Evolutionary conservation across 2,113 vertebrate species (phyloP).

Genomic region (Pristiophorus japonicus): DNA sequence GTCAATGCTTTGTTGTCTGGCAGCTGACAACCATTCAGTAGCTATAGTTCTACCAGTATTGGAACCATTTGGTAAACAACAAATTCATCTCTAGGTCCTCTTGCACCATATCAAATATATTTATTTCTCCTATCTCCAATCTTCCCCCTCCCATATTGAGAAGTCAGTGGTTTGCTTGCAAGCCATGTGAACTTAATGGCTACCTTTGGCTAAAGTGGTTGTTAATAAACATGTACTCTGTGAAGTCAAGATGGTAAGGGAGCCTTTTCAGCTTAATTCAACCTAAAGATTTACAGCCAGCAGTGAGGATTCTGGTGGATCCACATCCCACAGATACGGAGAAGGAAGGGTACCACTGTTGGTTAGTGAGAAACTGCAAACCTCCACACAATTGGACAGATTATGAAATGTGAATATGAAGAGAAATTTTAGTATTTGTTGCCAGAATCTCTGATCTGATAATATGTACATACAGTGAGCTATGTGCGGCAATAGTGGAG

Average conservation of each 20-base stretch:
- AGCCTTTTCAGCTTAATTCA: too few relatives aligned
- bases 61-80: background rate
- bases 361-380: background rate
- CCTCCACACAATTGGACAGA: background rate
- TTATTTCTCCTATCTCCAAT: too few relatives aligned
- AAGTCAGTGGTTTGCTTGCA: too few relatives aligned
- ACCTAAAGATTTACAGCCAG: too few relatives aligned
- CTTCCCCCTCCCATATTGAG: too few relatives aligned
- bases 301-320: too few relatives aligned
- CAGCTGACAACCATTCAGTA: background rate
- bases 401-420: background rate
- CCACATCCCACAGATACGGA: too few relatives aligned
- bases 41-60: background rate
- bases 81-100: background rate
- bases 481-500: background rate
- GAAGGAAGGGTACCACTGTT: too few relatives aligned
- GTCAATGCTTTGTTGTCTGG: background rate
- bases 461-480: background rate
- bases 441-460: background rate
- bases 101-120: background rate
- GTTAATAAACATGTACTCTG: too few relatives aligned
- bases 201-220: too few relatives aligned
- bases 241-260: too few relatives aligned
- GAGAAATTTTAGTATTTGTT: background rate
- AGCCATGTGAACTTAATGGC: too few relatives aligned